Evolutionary conservation across 2,888 invertebrate species (phyloP).

Genomic region (Anorthoa munda): DNA sequence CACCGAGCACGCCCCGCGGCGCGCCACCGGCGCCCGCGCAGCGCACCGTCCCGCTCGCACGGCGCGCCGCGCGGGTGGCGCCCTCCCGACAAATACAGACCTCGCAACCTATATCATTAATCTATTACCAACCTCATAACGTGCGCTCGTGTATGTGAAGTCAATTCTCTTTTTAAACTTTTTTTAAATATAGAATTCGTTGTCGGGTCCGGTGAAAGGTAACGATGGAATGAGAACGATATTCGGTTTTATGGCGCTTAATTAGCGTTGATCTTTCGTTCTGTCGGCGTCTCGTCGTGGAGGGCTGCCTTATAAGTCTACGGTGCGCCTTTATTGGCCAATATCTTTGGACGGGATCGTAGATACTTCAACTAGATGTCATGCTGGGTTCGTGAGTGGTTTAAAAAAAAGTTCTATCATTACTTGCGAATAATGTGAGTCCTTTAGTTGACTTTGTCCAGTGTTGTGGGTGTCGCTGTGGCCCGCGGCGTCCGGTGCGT

Average conservation of each 20-base stretch:
- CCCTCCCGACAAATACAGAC: conserved; percentile 81
- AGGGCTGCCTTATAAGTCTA: conserved; percentile 79
- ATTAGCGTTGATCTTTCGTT: conserved; percentile 87
- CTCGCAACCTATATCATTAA: conserved; percentile 89
- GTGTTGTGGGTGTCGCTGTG: conserved; percentile 71
- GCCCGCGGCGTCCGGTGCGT: conserved; percentile 76
- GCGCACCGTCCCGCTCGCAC: conserved; percentile 73
- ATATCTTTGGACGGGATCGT: conserved; percentile 79
- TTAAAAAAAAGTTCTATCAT: conserved; percentile 75
- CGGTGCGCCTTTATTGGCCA: conserved; percentile 80
- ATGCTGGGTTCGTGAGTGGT: conserved; percentile 72
- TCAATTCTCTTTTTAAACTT: conserved; percentile 68
- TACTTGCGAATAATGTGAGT: conserved; percentile 65
- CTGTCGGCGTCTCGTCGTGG: conserved; percentile 79
- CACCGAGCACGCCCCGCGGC: conserved; percentile 71
- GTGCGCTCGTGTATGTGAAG: conserved; percentile 83
- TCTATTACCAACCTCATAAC: conserved; percentile 86
- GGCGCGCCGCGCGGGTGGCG: conserved; percentile 72
- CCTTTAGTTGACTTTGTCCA: conserved; percentile 62
- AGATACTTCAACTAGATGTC: conserved; percentile 83
- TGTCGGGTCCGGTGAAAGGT: conserved; percentile 84
- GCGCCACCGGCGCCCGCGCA: conserved; percentile 70
- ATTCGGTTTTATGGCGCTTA: conserved; percentile 89
- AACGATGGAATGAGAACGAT: conserved; percentile 83
- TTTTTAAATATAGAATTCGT: conserved; percentile 77